Conservation (phyloP, 2,113 vertebrate genomes). For the Kryptolebias marmoratus region DNA sequence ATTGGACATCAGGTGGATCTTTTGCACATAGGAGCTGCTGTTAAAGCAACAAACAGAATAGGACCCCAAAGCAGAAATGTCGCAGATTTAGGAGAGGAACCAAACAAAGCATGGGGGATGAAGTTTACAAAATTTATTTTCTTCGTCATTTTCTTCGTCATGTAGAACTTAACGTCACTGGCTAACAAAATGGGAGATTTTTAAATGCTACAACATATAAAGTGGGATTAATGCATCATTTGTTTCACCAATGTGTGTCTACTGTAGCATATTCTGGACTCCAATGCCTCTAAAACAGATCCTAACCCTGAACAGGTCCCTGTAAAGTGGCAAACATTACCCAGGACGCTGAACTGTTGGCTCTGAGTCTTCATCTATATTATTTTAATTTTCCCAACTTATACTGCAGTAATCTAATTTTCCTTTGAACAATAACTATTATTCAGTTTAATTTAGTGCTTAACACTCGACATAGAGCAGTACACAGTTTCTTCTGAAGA, state of each 20-base stretch:
- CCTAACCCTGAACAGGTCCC: background rate
- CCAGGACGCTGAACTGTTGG: background rate
- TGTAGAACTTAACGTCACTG: background rate
- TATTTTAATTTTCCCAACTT: background rate
- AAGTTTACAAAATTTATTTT: background rate
- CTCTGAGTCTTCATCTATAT: background rate
- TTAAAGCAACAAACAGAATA: background rate
- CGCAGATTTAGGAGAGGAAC: background rate
- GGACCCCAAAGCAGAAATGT: background rate
- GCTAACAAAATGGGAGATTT: background rate
- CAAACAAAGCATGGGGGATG: background rate
- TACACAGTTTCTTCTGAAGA: conserved; percentile 16
- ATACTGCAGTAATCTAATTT: background rate
- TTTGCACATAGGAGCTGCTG: background rate
- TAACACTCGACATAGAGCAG: conserved; percentile 18
- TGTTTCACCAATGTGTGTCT: background rate
- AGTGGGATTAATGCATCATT: too few relatives aligned
- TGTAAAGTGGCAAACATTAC: background rate
- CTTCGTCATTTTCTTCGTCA: background rate
- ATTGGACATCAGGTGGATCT: conserved; percentile 14
- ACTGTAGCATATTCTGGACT: background rate
- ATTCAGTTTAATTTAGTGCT: conserved; percentile 24
- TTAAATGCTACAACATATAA: background rate
- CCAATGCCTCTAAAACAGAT: background rate
- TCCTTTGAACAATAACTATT: background rate